These are phyloP conservation scores for Sterrhoptilus dennistouni DNA, from an alignment of 2,113 vertebrate genomes.

Conservation along the genomic window DNA sequence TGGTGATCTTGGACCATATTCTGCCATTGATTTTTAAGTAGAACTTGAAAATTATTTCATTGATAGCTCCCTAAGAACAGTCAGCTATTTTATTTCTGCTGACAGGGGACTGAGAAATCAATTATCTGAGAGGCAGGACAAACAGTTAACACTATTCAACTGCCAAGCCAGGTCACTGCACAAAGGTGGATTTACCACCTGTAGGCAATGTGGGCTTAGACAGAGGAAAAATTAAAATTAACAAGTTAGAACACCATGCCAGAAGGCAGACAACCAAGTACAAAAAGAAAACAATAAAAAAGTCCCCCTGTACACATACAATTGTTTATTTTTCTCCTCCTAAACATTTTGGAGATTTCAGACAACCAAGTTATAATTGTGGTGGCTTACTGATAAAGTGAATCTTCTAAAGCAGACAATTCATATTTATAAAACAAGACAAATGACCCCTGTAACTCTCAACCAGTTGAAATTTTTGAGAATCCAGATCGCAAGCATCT, in stretches of 20 bases:
- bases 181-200: neutral
- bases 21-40: conserved; percentile 34
- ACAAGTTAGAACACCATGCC: neutral
- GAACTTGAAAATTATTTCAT: conserved; percentile 35
- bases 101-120: conserved; percentile 21
- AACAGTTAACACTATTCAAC: conserved; percentile 29
- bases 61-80: conserved; percentile 16
- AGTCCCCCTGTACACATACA: no score
- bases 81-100: conserved; percentile 33
- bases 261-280: neutral
- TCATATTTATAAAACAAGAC: neutral
- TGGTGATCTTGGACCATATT: neutral
- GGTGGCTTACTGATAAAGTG: neutral
- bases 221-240: neutral
- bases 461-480: neutral
- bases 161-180: conserved; percentile 35
- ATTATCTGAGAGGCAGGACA: neutral
- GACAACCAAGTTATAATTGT: neutral
- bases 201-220: neutral
- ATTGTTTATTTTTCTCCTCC: neutral
- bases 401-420: neutral
- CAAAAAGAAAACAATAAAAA: no score
- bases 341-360: neutral
- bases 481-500: neutral
- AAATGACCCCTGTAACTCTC: neutral